phyloP scores from a whole-genome alignment of 2,888 invertebrate species.

The Sepiola atlantica region DNA sequence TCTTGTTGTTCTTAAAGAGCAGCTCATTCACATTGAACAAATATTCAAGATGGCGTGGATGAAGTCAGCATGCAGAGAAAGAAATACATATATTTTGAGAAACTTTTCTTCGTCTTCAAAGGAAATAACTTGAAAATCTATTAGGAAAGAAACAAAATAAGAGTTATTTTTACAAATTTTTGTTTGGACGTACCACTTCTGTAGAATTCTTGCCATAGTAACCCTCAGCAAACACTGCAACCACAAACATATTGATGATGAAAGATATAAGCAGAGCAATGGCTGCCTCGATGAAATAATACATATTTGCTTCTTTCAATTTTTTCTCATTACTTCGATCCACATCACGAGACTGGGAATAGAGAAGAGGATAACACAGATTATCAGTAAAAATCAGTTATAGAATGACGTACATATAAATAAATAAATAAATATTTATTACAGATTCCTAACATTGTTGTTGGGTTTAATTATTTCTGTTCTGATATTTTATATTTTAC shows the following conservation, averaged over 20 bases:
- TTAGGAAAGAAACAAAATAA: neutral
- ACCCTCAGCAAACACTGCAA: conserved; percentile 89
- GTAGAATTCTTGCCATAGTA: conserved; percentile 78
- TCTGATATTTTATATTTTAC: no score
- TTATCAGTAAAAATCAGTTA: neutral
- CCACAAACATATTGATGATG: conserved; percentile 90
- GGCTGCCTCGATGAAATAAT: conserved; percentile 77
- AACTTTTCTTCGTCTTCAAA: neutral
- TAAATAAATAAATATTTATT: no score
- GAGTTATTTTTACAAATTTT: neutral
- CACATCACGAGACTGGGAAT: conserved; percentile 79
- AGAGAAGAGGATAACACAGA: neutral
- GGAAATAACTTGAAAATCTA: neutral
- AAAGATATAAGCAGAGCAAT: conserved; percentile 89
- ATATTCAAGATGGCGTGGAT: neutral
- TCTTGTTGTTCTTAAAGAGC: no score
- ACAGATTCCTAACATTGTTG: no score
- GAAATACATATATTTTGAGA: neutral
- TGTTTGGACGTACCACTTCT: conserved; percentile 52
- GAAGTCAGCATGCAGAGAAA: neutral
- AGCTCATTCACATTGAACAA: no score
- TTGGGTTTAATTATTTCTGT: no score
- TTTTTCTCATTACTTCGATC: conserved; percentile 83
- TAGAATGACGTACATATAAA: no score
- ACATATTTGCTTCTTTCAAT: conserved; percentile 88